phyloP scores from a whole-genome alignment of 2,797 vertebrate genomes.

The Selene dorsalis region DNA sequence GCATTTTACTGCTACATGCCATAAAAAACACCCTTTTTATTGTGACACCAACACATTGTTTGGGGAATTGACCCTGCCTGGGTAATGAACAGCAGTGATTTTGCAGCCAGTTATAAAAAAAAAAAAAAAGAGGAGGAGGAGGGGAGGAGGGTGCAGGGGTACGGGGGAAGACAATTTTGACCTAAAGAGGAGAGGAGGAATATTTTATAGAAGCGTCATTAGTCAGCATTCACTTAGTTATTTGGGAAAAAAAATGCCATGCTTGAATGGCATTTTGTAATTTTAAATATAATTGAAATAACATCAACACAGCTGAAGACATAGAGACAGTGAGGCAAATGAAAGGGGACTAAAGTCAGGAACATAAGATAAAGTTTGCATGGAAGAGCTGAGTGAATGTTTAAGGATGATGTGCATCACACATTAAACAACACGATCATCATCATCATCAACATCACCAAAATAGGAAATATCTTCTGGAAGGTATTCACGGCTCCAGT shows the following conservation, averaged over 20 bases:
- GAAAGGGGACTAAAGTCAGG: not conserved
- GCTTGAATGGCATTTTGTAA: not conserved
- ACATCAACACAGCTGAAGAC: not conserved
- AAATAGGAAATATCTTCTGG: not conserved
- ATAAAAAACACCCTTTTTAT: conserved; percentile 83
- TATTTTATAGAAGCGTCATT: conserved; percentile 68
- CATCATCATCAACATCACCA: not conserved
- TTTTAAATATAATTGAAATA: not conserved
- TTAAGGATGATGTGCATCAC: not conserved
- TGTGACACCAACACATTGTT: conserved; percentile 83
- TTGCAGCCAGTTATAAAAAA: conserved; percentile 73
- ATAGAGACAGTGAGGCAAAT: not conserved
- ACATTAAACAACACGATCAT: too few species aligned
- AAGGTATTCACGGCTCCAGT: not conserved
- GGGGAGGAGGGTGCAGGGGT: conserved; percentile 7
- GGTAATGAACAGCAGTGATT: conserved; percentile 85
- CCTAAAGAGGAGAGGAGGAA: conserved; percentile 74
- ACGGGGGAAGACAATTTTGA: conserved; percentile 47
- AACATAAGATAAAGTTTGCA: not conserved
- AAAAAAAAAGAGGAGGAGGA: conserved; percentile 17
- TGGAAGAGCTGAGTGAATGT: not conserved
- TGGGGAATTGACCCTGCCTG: conserved; percentile 81
- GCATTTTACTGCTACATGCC: conserved; percentile 79
- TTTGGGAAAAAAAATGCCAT: not conserved
- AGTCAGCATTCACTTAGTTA: conserved; percentile 1